A percentile compares a stretch with the other conserved stretches of the same genome.
phyloP scores from a whole-genome alignment of 2,888 invertebrate species.

The Fragum fragum region DNA sequence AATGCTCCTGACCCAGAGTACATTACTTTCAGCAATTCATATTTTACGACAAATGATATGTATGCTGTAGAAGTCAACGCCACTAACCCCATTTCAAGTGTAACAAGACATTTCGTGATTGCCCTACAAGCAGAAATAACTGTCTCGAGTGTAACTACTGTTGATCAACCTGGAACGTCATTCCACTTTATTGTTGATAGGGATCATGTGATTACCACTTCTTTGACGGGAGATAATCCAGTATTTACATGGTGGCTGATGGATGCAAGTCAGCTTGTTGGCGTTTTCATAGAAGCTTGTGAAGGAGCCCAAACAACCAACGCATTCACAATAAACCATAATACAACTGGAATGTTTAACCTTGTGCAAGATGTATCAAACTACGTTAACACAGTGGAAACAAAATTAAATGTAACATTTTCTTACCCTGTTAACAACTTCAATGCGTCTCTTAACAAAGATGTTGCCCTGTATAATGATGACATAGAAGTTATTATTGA shows the following conservation, averaged over 20 bases:
- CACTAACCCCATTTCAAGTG: constrained; percentile 7
- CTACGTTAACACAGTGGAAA: constrained; percentile 4
- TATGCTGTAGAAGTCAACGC: constrained; percentile 25
- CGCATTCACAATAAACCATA: constrained; percentile 8
- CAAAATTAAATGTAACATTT: not conserved
- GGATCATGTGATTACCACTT: not conserved
- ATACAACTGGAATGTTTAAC: not conserved
- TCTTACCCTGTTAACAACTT: constrained; percentile 4
- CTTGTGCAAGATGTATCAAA: constrained; percentile 30
- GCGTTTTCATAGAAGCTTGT: not conserved
- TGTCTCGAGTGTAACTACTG: not conserved
- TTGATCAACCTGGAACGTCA: constrained; percentile 6
- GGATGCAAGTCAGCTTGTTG: not conserved
- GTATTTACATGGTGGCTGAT: constrained; percentile 5
- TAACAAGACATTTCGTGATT: not conserved
- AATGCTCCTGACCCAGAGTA: not conserved
- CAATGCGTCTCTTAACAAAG: not conserved
- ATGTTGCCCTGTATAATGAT: not conserved
- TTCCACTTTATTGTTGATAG: constrained; percentile 4
- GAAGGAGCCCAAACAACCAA: constrained; percentile 6
- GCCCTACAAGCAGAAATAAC: constrained; percentile 16
- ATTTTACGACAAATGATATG: constrained; percentile 15
- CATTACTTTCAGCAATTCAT: not conserved
- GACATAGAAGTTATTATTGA: not conserved
- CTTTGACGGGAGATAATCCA: not conserved